Evolutionary conservation across 1,140 invertebrate genomes (phyloP).

Genomic region (Coelopa frigida): DNA sequence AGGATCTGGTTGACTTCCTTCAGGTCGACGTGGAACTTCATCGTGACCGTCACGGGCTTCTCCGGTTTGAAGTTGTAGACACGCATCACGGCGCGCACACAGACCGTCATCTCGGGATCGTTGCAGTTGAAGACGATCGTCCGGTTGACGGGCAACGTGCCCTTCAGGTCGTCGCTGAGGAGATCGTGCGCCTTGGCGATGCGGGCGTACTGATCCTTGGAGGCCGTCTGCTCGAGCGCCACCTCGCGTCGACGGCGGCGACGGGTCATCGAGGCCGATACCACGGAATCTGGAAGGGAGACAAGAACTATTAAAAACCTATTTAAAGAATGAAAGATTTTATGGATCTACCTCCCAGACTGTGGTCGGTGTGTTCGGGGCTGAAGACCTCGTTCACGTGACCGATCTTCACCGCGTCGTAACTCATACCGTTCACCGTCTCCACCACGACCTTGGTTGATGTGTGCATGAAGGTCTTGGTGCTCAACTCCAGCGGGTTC

Average conservation of each 20-base stretch:
- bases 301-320: not conserved
- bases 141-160: conserved; percentile 34
- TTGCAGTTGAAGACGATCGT: conserved; percentile 42
- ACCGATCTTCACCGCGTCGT: conserved; percentile 24
- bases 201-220: conserved; percentile 37
- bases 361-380: not conserved
- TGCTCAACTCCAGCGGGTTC: conserved; percentile 24
- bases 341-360: conserved; percentile 2
- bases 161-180: conserved; percentile 35
- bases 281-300: conserved; percentile 20
- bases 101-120: conserved; percentile 31
- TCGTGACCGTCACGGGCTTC: conserved; percentile 28
- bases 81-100: conserved; percentile 31
- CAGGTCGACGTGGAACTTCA: conserved; percentile 36
- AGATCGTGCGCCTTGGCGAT: conserved; percentile 33
- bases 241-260: conserved; percentile 22
- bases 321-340: not conserved
- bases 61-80: conserved; percentile 35
- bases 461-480: conserved; percentile 13
- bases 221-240: conserved; percentile 26
- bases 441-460: conserved; percentile 2
- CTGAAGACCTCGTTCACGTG: conserved; percentile 21
- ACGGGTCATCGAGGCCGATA: conserved; percentile 24
- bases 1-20: conserved; percentile 37
- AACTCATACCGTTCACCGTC: conserved; percentile 20